Base-by-base conservation (phyloP, 1,140 invertebrate species). In the Pseudobourletiella spinata region DNA sequence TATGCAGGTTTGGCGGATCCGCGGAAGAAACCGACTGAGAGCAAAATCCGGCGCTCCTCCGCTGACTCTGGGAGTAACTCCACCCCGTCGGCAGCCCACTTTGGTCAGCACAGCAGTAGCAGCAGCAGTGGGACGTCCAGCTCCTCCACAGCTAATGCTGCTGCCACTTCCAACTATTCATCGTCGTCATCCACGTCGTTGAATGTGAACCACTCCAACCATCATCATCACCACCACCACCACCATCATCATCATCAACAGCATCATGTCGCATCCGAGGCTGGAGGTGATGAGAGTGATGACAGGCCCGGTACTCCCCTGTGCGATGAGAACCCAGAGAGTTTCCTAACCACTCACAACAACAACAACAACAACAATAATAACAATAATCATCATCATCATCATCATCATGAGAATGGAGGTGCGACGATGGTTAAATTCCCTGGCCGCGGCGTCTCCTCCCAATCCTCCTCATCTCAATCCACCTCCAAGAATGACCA, bases 271-370 rank as follows among this genome's bases (percentile, higher is more conserved):
- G 20, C n/a, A 58, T 51, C 20, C 52, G 25, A 32, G n/a, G 43
- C 48, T 54, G 61, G 75, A 74, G 65, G 74, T 69, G 69, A 76
- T 70, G 76, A 76, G 28, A 72, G 63, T 67, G 67, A 70, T 42
- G 66, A 70, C 55, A 75, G 88, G 57, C 86, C 88, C 3, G 88
- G 87, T 11, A 91, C 88, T 4, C 88, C 89, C 11, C 75, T 91
- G 20, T 87, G 87, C 66, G 88, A 91, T 74, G 89, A 91, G 71
- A 76, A 84, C 35, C 87, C 87, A 1, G 87, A 89, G 70, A 86
- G 85, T 46, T 66, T 61, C 35, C 22, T 32, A 56, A 25, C 39
- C n/a, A 58, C 26, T 54, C 54, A 57, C 46, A 43, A 59, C 20
- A 52, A 48, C 48, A 58, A 39, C 24, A n/a, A n/a, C n/a, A n/a